Evolutionary conservation across 2,797 vertebrate genomes (phyloP).

Genomic region (Danio kyathit): DNA sequence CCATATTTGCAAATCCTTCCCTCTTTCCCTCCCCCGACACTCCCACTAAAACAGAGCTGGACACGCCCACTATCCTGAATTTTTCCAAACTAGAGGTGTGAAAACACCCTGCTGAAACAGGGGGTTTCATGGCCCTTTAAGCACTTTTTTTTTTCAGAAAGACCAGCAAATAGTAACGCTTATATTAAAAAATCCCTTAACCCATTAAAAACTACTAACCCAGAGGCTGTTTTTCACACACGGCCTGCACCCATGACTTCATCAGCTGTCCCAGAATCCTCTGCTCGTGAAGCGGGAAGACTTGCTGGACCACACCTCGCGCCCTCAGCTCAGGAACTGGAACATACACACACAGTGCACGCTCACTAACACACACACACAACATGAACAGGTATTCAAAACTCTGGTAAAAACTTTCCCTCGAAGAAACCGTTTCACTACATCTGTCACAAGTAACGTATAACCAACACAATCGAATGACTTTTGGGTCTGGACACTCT

Average conservation of each 20-base stretch:
- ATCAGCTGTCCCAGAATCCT: slow-evolving; percentile 93
- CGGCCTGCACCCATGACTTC: slow-evolving; percentile 97
- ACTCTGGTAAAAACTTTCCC: slow-evolving; percentile 1
- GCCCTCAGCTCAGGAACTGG: slow-evolving; percentile 92
- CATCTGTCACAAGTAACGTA: slow-evolving; percentile 18
- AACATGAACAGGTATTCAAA: slow-evolving; percentile 40
- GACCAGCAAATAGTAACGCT: not conserved
- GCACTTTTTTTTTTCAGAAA: not conserved
- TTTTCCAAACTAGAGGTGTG: too few relatives aligned
- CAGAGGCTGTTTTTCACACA: slow-evolving; percentile 94
- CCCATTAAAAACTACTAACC: slow-evolving; percentile 74
- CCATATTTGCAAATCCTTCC: too few relatives aligned
- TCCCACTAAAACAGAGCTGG: too few relatives aligned
- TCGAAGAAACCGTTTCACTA: slow-evolving; percentile 13
- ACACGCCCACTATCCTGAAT: too few relatives aligned
- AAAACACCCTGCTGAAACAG: too few relatives aligned
- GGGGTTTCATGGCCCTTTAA: too few relatives aligned
- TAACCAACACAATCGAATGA: not conserved
- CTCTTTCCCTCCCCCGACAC: too few relatives aligned
- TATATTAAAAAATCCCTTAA: not conserved
- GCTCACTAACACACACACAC: slow-evolving; percentile 40
- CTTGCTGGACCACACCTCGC: slow-evolving; percentile 93
- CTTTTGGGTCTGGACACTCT: not conserved
- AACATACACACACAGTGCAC: slow-evolving; percentile 41
- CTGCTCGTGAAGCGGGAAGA: slow-evolving; percentile 95